These are phyloP conservation scores for Cheilosia scutellata DNA, from an alignment of 2,888 invertebrate species.

Conservation along the genomic window DNA sequence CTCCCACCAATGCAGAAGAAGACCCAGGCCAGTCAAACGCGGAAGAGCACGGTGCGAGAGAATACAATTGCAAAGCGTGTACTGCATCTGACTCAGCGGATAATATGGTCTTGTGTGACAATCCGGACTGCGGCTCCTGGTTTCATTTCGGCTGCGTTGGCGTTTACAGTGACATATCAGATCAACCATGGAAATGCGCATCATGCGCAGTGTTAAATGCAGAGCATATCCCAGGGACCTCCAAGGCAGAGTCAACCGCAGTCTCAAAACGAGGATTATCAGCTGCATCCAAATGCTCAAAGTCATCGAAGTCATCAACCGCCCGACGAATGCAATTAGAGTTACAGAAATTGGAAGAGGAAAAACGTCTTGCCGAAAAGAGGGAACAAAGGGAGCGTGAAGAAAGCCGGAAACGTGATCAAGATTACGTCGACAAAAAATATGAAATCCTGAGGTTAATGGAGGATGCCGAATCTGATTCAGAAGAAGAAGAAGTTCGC, in stretches of 20 bases:
- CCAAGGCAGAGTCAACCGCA: not conserved
- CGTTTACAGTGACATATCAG: not conserved
- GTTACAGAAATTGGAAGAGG: no score
- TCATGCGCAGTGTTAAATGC: not conserved
- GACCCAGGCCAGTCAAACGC: not conserved
- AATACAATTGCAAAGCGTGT: conserved; percentile 3
- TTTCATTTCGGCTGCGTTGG: conserved; percentile 1
- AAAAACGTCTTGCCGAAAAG: no score
- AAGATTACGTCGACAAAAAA: conserved; percentile 30
- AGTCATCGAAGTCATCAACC: conserved; percentile 12
- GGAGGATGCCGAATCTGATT: not conserved
- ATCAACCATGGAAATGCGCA: conserved; percentile 5
- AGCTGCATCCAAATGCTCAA: not conserved
- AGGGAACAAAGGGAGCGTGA: no score
- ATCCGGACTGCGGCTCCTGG: not conserved
- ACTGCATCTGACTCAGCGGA: not conserved
- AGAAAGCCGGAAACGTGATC: not conserved
- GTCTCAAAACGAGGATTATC: not conserved
- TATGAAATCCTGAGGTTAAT: conserved; percentile 23
- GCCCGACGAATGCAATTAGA: conserved; percentile 4
- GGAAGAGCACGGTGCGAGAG: not conserved
- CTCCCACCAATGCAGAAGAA: not conserved
- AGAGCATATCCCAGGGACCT: not conserved
- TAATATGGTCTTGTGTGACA: no score
- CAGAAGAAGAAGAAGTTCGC: conserved; percentile 1